Conservation (phyloP, 1,140 invertebrate species). For the Agrilus planipennis region DNA sequence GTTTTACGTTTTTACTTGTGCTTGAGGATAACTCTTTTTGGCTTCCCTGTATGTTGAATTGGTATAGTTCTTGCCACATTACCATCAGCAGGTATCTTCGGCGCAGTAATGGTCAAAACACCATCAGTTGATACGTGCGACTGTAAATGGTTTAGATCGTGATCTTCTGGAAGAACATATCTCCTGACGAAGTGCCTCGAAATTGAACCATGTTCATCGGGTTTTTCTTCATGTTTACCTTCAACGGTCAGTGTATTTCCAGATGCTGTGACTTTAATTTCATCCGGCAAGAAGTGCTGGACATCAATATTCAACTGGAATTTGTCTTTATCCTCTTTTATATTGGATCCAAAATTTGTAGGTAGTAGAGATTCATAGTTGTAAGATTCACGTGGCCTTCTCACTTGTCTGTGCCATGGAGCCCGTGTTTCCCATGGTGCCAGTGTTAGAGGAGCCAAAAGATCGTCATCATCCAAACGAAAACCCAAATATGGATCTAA, state of each 20-base stretch:
- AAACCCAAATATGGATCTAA: slow-evolving; percentile 49
- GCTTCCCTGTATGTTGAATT: slow-evolving; percentile 42
- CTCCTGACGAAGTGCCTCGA: too few species aligned
- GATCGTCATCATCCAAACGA: slow-evolving; percentile 40
- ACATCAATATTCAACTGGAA: slow-evolving; percentile 53
- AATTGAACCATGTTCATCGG: too few species aligned
- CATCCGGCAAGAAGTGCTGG: slow-evolving; percentile 66
- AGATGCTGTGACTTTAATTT: slow-evolving; percentile 65
- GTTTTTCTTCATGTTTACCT: too few species aligned
- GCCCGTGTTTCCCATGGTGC: slow-evolving; percentile 6
- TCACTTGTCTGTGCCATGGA: slow-evolving; percentile 44
- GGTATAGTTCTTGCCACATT: slow-evolving; percentile 42
- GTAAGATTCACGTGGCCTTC: slow-evolving; percentile 19
- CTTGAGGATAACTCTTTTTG: too few species aligned
- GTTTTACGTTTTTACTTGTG: too few species aligned
- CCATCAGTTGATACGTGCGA: slow-evolving; percentile 59
- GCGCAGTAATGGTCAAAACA: slow-evolving; percentile 51
- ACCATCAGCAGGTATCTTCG: slow-evolving; percentile 39
- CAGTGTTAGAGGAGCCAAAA: slow-evolving; percentile 32
- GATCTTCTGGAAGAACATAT: too few species aligned
- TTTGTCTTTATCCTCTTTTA: slow-evolving; percentile 38
- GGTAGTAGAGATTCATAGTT: too few species aligned
- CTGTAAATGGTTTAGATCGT: too few species aligned
- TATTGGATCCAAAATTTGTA: slow-evolving; percentile 34
- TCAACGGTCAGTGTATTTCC: slow-evolving; percentile 52